A percentile compares a stretch with the other conserved stretches of the same genome.
Conservation (phyloP, 1,140 invertebrate species). For the Lasaia peninsularis region DNA sequence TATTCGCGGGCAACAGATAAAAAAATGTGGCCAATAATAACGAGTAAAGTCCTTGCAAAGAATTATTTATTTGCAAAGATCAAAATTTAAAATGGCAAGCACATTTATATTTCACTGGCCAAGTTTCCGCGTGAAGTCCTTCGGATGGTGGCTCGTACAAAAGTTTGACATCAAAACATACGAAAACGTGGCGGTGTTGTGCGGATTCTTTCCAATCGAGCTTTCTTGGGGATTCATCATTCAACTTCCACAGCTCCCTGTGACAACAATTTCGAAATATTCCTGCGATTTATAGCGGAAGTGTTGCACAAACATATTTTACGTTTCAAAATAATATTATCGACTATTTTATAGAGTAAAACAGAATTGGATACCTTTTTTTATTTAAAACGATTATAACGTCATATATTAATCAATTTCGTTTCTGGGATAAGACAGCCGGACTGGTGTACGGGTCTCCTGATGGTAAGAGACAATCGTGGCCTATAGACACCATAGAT, state of each 20-base stretch:
- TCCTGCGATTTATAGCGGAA: conserved; percentile 18
- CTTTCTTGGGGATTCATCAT: conserved; percentile 50
- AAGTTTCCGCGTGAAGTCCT: neutral
- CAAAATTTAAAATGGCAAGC: neutral
- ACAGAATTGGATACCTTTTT: too few relatives aligned
- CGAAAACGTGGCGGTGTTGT: conserved; percentile 38
- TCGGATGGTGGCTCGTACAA: neutral
- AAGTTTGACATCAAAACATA: conserved; percentile 28
- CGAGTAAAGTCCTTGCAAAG: too few relatives aligned
- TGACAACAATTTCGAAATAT: conserved; percentile 42
- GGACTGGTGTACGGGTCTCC: too few relatives aligned
- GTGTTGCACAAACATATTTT: neutral
- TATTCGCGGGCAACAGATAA: too few relatives aligned
- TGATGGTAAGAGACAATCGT: too few relatives aligned
- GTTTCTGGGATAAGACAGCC: too few relatives aligned
- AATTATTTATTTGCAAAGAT: too few relatives aligned
- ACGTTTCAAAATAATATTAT: neutral
- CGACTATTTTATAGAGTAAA: too few relatives aligned
- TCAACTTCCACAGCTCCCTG: conserved; percentile 31
- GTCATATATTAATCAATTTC: too few relatives aligned
- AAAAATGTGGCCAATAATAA: too few relatives aligned
- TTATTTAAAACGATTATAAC: too few relatives aligned
- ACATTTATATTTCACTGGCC: neutral
- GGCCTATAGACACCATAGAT: too few relatives aligned
- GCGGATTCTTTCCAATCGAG: conserved; percentile 59